Conservation (phyloP, 2,888 invertebrate genomes). For the Hemithea aestivaria region DNA sequence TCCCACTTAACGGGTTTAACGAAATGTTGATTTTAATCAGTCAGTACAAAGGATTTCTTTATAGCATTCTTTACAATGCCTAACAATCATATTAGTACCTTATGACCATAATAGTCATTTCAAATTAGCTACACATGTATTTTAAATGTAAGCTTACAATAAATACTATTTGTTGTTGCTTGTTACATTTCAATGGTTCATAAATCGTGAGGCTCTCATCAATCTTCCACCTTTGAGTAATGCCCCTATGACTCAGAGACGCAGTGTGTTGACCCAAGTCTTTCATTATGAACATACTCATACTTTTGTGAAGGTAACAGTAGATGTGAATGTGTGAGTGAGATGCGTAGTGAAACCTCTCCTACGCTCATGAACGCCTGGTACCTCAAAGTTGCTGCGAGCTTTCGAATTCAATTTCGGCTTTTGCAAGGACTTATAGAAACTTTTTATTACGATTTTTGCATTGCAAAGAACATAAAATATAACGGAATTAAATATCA, state of each 20-base stretch:
- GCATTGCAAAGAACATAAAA: constrained; percentile 1
- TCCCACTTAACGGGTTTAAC: too few relatives aligned
- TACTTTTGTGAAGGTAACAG: constrained; percentile 24
- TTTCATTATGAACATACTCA: constrained; percentile 26
- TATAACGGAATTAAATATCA: too few relatives aligned
- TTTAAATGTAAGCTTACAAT: too few relatives aligned
- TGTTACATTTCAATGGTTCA: constrained; percentile 11
- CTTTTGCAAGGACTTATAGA: constrained; percentile 5
- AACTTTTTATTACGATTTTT: constrained; percentile 9
- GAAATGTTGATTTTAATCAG: too few relatives aligned
- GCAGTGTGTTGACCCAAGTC: constrained; percentile 56
- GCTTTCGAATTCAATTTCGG: constrained; percentile 20
- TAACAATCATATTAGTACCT: too few relatives aligned
- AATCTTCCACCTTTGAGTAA: constrained; percentile 34
- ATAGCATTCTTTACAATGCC: too few relatives aligned
- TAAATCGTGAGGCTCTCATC: constrained; percentile 28
- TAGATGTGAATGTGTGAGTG: constrained; percentile 27
- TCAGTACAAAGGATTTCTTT: too few relatives aligned
- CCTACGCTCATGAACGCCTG: constrained; percentile 24
- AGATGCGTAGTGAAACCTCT: constrained; percentile 25
- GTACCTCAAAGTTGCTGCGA: constrained; percentile 22
- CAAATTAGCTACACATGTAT: too few relatives aligned
- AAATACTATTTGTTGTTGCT: constrained; percentile 3
- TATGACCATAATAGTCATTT: too few relatives aligned
- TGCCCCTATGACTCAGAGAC: constrained; percentile 40